Conservation (phyloP, 2,113 vertebrate species). For the Cettia cetti region DNA sequence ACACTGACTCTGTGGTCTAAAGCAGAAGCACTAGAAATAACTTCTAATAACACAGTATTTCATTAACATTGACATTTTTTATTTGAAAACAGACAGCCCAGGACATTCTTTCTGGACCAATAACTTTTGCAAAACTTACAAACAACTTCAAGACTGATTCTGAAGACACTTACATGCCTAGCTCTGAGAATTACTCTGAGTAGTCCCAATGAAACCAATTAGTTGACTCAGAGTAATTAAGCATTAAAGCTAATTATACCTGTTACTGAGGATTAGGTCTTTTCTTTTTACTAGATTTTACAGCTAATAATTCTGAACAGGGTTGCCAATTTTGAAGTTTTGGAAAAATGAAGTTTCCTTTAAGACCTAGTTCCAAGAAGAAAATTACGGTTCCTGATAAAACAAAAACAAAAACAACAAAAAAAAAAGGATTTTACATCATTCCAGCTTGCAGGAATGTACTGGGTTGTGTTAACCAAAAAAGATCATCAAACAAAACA, state of each 20-base stretch:
- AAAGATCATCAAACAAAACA: background rate
- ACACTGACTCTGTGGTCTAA: background rate
- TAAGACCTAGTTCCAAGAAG: background rate
- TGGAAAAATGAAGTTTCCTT: background rate
- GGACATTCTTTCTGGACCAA: background rate
- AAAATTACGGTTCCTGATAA: background rate
- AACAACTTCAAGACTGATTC: constrained; percentile 1
- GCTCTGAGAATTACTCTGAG: background rate
- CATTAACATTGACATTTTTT: background rate
- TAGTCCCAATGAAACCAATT: constrained; percentile 53
- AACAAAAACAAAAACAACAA: background rate
- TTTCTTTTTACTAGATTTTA: background rate
- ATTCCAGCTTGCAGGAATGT: background rate
- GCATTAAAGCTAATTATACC: constrained; percentile 43
- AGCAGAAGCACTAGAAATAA: background rate
- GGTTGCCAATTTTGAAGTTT: background rate
- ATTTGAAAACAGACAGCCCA: background rate
- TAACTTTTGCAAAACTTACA: background rate
- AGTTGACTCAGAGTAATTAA: constrained; percentile 56
- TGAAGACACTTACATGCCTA: background rate
- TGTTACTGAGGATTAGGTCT: constrained; percentile 25
- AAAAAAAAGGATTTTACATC: background rate
- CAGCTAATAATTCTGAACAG: constrained; percentile 6
- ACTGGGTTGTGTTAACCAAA: background rate
- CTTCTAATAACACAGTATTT: background rate